Base-by-base conservation (phyloP, 1,140 invertebrate genomes). In the Phenacoccus solenopsis region DNA sequence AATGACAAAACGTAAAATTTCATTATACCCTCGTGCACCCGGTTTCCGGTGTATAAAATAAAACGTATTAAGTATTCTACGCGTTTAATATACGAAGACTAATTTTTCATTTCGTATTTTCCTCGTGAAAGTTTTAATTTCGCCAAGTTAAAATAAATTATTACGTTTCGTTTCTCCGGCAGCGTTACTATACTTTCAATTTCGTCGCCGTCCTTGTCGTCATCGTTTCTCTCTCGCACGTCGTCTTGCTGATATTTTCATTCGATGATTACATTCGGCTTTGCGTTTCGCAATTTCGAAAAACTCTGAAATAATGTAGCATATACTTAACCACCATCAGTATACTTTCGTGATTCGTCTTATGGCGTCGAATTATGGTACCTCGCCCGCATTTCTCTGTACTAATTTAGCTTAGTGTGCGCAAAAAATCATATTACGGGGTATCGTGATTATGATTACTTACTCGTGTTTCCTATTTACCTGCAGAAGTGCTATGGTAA, bases 131-230 rank as follows among this genome's bases (percentile, higher is more conserved):
- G 38, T 49, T 49, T 49, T 49, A 49, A 49, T 49, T 49, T 49
- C 38, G 20, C 38, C 38, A 49, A 49, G 38, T 49, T 49, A 49
- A 49, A 49, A 49, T 49, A 49, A 49, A 49, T 49, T 49, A 49
- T 49, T 49, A 49, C 38, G 38, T 49, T 49, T 49, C 38, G 38
- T 49, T 64, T 64, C 22, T 64, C 59, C 25, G 59, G 20, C 59
- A 64, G 59, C 25, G 10, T 24, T 64, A 64, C 20, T 27, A 22
- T 27, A 64, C 12, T 64, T 27, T 24, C 21, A 27, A 27, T 27
- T 24, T 22, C 21, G 59, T 64, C 59, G 59, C 20, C 21, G 59
- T 20, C 32, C 9, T n/a, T 10, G 32, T 38, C 32, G 32, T n/a
- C 9, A n/a, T 38, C 32, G 32, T n/a, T 38, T 9, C 32, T n/a